Evolutionary conservation across 2,113 vertebrate genomes (phyloP).

Genomic region (Tautogolabrus adspersus): DNA sequence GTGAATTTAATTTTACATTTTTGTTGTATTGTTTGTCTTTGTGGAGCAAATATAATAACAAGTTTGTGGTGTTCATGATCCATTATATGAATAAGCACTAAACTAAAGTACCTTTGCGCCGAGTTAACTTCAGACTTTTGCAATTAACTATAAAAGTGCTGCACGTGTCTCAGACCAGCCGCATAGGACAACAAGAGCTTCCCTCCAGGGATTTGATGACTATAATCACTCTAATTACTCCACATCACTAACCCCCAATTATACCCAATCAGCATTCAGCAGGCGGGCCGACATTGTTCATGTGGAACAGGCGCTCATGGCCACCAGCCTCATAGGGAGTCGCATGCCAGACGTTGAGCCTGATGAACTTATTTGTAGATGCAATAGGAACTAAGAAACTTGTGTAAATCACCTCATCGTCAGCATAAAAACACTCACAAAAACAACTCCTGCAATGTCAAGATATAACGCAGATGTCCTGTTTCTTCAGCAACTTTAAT

Average conservation of each 20-base stretch:
- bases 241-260: conserved; percentile 47
- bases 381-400: neutral
- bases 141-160: neutral
- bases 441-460: neutral
- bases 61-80: neutral
- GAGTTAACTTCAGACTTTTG: neutral
- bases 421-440: neutral
- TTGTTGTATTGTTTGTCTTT: neutral
- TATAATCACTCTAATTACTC: conserved; percentile 58
- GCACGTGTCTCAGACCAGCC: neutral
- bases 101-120: neutral
- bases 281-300: conserved; percentile 3
- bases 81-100: neutral
- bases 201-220: conserved; percentile 32
- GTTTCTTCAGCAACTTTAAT: neutral
- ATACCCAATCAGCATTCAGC: conserved; percentile 52
- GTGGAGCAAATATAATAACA: neutral
- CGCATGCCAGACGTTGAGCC: neutral
- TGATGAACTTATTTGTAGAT: neutral
- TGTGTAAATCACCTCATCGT: neutral
- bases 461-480: neutral
- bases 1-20: neutral
- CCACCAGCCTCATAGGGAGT: neutral
- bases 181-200: neutral
- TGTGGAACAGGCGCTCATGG: neutral